Evolutionary conservation across 2,797 vertebrate genomes (phyloP).

Genomic region (Telmatherina bonti): DNA sequence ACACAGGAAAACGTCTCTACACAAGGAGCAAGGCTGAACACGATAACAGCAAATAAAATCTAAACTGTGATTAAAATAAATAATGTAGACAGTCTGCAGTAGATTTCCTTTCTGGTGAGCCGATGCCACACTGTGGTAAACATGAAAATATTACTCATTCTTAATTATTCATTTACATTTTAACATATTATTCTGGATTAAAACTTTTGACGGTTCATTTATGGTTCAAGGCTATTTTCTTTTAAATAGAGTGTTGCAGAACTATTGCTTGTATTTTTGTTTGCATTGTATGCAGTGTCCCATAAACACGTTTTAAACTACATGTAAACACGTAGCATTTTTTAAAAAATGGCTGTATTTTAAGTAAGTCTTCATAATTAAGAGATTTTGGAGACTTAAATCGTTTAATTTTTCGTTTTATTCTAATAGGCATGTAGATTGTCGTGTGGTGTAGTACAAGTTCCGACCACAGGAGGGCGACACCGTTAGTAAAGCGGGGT

Average conservation of each 20-base stretch:
- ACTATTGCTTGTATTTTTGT: not conserved
- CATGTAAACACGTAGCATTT: not conserved
- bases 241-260: not conserved
- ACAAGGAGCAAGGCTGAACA: no score
- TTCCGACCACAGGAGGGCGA: conserved; percentile 33
- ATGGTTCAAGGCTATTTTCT: not conserved
- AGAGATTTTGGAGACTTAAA: not conserved
- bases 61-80: no score
- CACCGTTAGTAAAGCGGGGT: rapidly evolving
- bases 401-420: no score
- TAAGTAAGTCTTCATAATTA: not conserved
- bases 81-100: no score
- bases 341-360: not conserved
- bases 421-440: not conserved
- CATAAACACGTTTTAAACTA: not conserved
- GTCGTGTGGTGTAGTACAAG: not conserved
- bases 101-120: not conserved
- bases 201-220: not conserved
- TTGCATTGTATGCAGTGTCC: not conserved
- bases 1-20: no score
- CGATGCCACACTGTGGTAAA: not conserved
- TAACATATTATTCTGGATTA: no score
- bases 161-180: no score
- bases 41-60: no score
- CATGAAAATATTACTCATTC: not conserved